phyloP scores from a whole-genome alignment of 2,797 vertebrate species.

The Salarias fasciatus region DNA sequence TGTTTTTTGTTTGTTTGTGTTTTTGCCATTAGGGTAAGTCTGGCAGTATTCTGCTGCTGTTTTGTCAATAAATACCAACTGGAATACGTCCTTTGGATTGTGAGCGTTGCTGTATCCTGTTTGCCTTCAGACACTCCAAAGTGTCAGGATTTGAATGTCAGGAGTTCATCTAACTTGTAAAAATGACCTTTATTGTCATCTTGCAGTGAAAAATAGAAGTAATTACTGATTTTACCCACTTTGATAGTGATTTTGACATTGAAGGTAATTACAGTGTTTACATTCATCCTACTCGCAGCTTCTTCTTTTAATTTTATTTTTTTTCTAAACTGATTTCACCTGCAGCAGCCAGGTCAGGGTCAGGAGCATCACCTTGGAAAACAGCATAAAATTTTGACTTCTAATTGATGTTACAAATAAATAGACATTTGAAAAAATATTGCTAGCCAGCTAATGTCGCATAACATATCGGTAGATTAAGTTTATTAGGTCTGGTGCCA shows the following conservation, averaged over 20 bases:
- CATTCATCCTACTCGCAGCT: too few relatives aligned
- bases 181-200: constrained; percentile 26
- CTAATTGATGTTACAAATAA: too few relatives aligned
- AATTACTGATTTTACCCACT: constrained; percentile 21
- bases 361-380: too few relatives aligned
- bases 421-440: too few relatives aligned
- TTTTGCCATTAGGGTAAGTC: constrained; percentile 48
- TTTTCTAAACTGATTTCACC: too few relatives aligned
- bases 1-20: constrained; percentile 29
- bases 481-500: too few relatives aligned
- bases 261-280: too few relatives aligned
- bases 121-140: constrained; percentile 43
- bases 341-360: too few relatives aligned
- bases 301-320: too few relatives aligned
- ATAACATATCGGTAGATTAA: too few relatives aligned
- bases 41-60: constrained; percentile 55
- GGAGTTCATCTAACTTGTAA: constrained; percentile 11
- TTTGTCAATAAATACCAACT: constrained; percentile 67
- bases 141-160: constrained; percentile 29
- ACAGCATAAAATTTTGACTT: too few relatives aligned
- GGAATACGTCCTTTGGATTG: constrained; percentile 41
- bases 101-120: constrained; percentile 30
- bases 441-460: too few relatives aligned
- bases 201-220: constrained; percentile 18
- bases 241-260: constrained; percentile 12